Conservation (phyloP, 2,113 vertebrate species). For the Uria lomvia region DNA sequence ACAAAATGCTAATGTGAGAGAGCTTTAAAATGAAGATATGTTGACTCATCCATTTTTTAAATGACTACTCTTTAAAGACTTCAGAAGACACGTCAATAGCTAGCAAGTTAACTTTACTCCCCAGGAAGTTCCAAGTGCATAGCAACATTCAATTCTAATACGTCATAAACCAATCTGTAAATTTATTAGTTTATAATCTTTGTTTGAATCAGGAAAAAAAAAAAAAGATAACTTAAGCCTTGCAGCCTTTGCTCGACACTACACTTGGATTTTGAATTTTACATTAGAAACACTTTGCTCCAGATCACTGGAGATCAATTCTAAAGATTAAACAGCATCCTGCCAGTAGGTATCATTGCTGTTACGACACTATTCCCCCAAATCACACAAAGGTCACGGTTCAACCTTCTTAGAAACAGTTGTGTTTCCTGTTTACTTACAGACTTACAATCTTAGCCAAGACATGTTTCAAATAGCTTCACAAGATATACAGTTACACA, state of each 20-base stretch:
- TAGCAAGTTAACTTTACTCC: not conserved
- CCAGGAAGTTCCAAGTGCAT: not conserved
- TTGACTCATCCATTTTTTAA: not conserved
- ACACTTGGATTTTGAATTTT: not conserved
- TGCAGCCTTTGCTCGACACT: not conserved
- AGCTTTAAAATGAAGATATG: not conserved
- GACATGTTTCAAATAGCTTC: not conserved
- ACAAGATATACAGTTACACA: not conserved
- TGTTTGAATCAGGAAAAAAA: not conserved
- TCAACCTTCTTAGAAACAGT: conserved; percentile 7
- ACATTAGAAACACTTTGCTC: not conserved
- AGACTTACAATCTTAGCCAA: not conserved
- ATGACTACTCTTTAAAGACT: not conserved
- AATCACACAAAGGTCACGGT: not conserved
- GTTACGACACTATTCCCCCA: not conserved
- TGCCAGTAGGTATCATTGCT: not conserved
- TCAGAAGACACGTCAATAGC: not conserved
- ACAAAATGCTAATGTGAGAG: not conserved
- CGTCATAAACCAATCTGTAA: not conserved
- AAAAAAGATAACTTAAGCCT: not conserved
- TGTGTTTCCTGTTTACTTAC: conserved; percentile 17
- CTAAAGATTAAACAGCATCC: not conserved
- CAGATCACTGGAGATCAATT: not conserved
- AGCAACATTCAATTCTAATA: not conserved
- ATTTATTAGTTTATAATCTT: not conserved